phyloP scores from a whole-genome alignment of 2,113 vertebrate species.

The Megaleporinus macrocephalus region DNA sequence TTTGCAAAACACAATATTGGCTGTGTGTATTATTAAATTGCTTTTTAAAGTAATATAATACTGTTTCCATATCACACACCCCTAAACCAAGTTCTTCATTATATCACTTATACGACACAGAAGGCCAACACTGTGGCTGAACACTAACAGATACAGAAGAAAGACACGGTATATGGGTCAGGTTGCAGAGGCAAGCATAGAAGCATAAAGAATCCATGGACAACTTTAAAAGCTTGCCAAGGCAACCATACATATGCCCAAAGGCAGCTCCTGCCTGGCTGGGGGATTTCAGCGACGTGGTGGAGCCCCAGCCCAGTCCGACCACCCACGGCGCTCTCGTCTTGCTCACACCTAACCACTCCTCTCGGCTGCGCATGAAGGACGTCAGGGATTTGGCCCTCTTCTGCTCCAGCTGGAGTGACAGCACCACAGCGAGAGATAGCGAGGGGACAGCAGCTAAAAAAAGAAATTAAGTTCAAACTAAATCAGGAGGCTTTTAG shows the following conservation, averaged over 20 bases:
- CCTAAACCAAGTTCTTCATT: slow-evolving; percentile 47
- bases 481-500: slow-evolving; percentile 55
- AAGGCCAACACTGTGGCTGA: not conserved
- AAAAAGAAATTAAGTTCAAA: slow-evolving; percentile 50
- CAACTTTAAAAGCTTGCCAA: not conserved
- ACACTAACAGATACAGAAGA: not conserved
- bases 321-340: not conserved
- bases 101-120: slow-evolving; percentile 29
- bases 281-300: not conserved
- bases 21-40: too few species aligned
- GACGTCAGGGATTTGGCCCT: slow-evolving; percentile 39
- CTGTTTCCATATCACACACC: not conserved
- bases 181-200: not conserved
- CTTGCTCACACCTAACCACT: slow-evolving; percentile 29
- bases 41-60: too few species aligned
- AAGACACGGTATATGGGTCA: not conserved
- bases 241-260: not conserved
- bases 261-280: not conserved
- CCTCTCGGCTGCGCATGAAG: slow-evolving; percentile 25
- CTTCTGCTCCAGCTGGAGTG: slow-evolving; percentile 36
- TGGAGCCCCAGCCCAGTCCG: not conserved
- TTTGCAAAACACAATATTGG: too few species aligned
- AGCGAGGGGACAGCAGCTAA: slow-evolving; percentile 49
- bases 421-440: slow-evolving; percentile 46
- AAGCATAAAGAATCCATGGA: not conserved